Conservation (phyloP, 2,888 invertebrate species). For the Monochamus alternatus region DNA sequence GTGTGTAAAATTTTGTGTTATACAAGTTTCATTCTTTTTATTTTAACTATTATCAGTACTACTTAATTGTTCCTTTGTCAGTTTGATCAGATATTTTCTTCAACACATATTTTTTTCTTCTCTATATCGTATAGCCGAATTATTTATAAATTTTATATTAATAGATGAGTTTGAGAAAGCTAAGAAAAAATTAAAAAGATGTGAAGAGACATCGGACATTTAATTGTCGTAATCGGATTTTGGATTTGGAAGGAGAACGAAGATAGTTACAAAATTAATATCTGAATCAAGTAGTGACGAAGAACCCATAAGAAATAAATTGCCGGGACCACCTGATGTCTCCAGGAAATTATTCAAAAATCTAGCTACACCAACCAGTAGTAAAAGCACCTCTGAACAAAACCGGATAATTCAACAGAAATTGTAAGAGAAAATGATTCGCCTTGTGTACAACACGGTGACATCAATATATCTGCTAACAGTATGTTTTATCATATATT, state of each 20-base stretch:
- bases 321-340: background rate
- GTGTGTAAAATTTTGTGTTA: constrained; percentile 30
- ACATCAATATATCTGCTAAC: background rate
- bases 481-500: background rate
- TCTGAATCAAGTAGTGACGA: constrained; percentile 8
- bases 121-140: background rate
- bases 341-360: too few species aligned
- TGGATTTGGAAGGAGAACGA: background rate
- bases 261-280: background rate
- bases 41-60: background rate
- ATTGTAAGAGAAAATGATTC: too few species aligned
- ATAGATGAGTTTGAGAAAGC: background rate
- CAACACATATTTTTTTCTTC: background rate
- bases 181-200: constrained; percentile 5
- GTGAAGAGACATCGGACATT: constrained; percentile 1
- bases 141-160: background rate
- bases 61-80: background rate
- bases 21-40: background rate
- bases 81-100: constrained; percentile 1
- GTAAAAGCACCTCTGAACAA: too few species aligned
- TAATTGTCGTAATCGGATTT: background rate
- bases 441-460: too few species aligned
- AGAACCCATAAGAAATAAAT: background rate
- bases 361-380: too few species aligned
- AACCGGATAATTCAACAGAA: too few species aligned